phyloP scores from a whole-genome alignment of 2,888 invertebrate genomes.

The Ganaspis brasiliensis region DNA sequence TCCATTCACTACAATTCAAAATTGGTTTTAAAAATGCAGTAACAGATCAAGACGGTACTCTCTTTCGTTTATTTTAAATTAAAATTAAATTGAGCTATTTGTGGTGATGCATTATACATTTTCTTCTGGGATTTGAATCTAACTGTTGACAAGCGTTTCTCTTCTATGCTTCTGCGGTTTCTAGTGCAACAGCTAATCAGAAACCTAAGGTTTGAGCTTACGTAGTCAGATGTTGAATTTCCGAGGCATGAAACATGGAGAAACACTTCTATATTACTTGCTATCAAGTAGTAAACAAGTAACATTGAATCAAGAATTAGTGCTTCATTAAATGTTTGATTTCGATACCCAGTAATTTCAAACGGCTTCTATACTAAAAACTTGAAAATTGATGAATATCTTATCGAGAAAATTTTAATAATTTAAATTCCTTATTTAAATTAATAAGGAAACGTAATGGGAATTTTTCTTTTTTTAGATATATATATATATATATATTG shows the following conservation, averaged over 20 bases:
- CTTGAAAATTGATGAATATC: no score
- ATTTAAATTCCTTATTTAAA: neutral
- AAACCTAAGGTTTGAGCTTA: constrained; percentile 19
- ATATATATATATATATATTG: no score
- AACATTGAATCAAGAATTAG: neutral
- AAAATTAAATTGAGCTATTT: no score
- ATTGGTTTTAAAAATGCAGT: no score
- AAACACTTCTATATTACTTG: neutral
- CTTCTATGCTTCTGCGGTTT: constrained; percentile 17
- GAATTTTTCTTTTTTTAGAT: no score
- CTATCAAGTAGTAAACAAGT: neutral
- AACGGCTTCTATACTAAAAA: neutral
- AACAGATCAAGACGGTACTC: no score
- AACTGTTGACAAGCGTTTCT: constrained; percentile 24
- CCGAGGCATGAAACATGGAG: neutral
- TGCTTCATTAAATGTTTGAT: constrained; percentile 2
- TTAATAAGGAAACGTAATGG: no score
- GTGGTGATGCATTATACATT: neutral
- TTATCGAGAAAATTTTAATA: no score
- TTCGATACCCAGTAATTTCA: neutral
- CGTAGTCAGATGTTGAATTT: constrained; percentile 35
- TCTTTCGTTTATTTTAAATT: no score
- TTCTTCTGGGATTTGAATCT: neutral
- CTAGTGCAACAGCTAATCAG: constrained; percentile 1
- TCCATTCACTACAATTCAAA: no score